Evolutionary conservation across 2,797 vertebrate genomes (phyloP).

Genomic region (Alosa sapidissima): DNA sequence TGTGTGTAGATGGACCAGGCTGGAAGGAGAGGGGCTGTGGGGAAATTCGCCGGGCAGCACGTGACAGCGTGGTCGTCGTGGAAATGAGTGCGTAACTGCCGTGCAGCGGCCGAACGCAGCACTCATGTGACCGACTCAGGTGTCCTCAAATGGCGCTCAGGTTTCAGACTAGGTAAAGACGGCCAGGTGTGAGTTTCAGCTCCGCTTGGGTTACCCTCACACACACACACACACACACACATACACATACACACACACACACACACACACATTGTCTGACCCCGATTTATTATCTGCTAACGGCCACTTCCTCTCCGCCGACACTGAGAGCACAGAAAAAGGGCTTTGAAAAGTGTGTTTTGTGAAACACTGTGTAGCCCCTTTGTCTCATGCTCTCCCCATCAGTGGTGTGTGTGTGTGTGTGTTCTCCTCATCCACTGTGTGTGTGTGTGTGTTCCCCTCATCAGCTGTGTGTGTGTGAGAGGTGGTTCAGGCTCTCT

Average conservation of each 20-base stretch:
- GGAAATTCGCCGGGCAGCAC: too few relatives aligned
- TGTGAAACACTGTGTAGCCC: not conserved
- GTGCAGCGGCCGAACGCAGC: not conserved
- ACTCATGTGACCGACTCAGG: conserved; percentile 54
- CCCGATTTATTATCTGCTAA: not conserved
- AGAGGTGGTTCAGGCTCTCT: conserved; percentile 37
- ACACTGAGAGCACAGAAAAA: not conserved
- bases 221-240: conserved; percentile 10
- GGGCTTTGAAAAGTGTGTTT: not conserved
- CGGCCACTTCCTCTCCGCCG: not conserved
- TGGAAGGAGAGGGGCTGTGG: too few relatives aligned
- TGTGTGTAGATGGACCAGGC: too few relatives aligned
- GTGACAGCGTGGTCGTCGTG: too few relatives aligned
- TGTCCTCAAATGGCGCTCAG: conserved; percentile 53
- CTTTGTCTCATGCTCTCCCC: not conserved
- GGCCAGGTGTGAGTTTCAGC: conserved; percentile 72
- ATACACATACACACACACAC: not conserved
- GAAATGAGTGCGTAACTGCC: not conserved
- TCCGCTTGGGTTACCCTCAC: conserved; percentile 54
- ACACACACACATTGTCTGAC: not conserved
- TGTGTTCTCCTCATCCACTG: not conserved
- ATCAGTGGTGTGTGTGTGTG: not conserved
- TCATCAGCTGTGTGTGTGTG: not conserved
- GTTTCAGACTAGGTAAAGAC: conserved; percentile 53
- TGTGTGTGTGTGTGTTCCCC: too few relatives aligned